Percentiles rank a stretch among this genome's conserved stretches.
These are phyloP conservation scores for Bruchidius siliquastri DNA, from an alignment of 2,888 invertebrate genomes.

Conservation along the genomic window DNA sequence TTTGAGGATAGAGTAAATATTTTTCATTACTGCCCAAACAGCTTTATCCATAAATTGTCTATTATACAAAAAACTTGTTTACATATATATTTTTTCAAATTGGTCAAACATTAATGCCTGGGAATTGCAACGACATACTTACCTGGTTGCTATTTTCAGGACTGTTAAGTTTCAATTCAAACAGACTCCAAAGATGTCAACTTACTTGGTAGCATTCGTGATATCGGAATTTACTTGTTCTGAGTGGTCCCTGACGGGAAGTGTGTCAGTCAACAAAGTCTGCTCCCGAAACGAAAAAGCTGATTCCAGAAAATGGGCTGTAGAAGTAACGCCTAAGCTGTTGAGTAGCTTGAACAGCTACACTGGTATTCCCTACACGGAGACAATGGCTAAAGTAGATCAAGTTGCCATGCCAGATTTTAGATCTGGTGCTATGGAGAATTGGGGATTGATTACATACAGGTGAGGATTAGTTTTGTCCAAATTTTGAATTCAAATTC, in stretches of 20 bases:
- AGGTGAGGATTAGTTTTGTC: constrained; percentile 52
- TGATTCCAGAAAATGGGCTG: constrained; percentile 19
- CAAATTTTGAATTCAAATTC: no score
- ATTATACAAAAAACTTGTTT: no score
- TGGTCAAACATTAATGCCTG: no score
- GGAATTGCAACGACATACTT: no score
- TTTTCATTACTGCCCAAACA: no score
- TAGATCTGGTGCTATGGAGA: constrained; percentile 84
- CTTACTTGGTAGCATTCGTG: constrained; percentile 81
- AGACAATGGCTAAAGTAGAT: constrained; percentile 67
- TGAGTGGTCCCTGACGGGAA: not conserved
- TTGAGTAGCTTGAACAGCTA: constrained; percentile 22
- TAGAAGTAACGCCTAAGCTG: constrained; percentile 21
- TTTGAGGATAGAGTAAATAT: no score
- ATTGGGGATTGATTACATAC: constrained; percentile 85
- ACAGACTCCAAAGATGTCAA: constrained; percentile 65
- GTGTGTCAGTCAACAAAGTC: not conserved
- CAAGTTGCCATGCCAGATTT: constrained; percentile 84
- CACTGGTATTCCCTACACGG: constrained; percentile 34
- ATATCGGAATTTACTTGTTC: constrained; percentile 65
- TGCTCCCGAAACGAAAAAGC: constrained; percentile 24
- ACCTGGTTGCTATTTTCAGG: not conserved
- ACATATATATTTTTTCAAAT: no score
- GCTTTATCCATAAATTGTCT: no score
- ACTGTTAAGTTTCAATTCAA: constrained; percentile 30